These are phyloP conservation scores for Pseudorhiza aurosa DNA, from an alignment of 30 jellyfish, hydroid and myxozoan species.

Conservation along the genomic window DNA sequence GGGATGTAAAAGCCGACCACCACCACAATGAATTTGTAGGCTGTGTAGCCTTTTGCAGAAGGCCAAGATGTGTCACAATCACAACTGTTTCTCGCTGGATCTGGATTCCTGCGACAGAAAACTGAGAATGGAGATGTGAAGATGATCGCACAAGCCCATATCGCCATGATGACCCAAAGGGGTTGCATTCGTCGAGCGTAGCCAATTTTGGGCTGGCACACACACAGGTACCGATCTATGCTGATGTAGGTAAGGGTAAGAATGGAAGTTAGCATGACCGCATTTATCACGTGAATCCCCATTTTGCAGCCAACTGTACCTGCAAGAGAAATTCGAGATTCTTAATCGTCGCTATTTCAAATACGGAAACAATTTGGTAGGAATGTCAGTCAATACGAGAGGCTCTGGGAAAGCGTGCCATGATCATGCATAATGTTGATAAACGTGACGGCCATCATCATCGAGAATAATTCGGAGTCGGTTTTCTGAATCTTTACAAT, in stretches of 20 bases:
- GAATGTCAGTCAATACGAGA: no score
- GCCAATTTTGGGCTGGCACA: slow-evolving; percentile 14
- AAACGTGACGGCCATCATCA: no score
- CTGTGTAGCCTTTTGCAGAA: not conserved
- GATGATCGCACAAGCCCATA: slow-evolving; percentile 13
- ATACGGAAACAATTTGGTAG: no score
- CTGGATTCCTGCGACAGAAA: not conserved
- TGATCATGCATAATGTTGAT: no score
- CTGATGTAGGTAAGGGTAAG: slow-evolving; percentile 43
- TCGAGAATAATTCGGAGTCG: no score
- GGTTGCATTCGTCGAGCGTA: not conserved
- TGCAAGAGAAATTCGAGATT: not conserved
- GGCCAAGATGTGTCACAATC: slow-evolving; percentile 56
- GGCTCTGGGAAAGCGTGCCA: no score
- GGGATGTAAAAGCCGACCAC: slow-evolving; percentile 25
- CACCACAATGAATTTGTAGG: not conserved
- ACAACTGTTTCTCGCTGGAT: not conserved
- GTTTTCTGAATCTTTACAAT: no score
- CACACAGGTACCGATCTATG: slow-evolving; percentile 20
- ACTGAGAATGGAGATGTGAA: slow-evolving; percentile 6
- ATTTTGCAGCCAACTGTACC: slow-evolving; percentile 59
- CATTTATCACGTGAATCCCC: not conserved
- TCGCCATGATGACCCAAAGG: not conserved
- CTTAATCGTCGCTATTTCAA: no score
- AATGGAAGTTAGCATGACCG: slow-evolving; percentile 6